Evolutionary conservation across 92 coral and sea anemone species (phyloP), one percentile per base, ranked within the genome.

Genomic region (Plumapathes pennacea): DNA sequence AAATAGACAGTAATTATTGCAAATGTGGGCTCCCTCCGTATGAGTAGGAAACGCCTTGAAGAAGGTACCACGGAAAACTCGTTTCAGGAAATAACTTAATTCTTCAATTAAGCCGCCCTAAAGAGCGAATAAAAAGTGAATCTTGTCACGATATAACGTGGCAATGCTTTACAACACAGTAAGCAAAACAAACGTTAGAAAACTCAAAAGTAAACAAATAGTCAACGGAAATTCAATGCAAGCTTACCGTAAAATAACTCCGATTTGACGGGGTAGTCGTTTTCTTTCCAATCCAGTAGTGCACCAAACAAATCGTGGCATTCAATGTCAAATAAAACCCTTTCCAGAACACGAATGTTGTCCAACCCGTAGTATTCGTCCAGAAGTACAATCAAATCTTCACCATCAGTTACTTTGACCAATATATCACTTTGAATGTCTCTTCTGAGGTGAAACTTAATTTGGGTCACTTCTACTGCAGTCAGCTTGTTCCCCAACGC

Each of bases 351-450:
- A 43, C 78, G 60, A 43, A 87, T 50, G 46, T 83, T 77, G 41
- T 82, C 96, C 25, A 41, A 46, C 0, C 96, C 96, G 57, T 87
- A 87, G n/a, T 57, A 82, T 11, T 61, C 43, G 50, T 87, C 69
- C 42, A 87, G 44, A 4, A 82, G 80, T 1, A 77, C 75, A 7
- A 87, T 70, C 20, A 87, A 58, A 0, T 62, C 72, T 18, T 82
- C 79, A 9, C 86, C 89, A 50, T 87, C 86, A 13, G 34, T 60
- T 28, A 83, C 73, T 30, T 76, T 81, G 21, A 21, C 58, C 32
- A 87, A 54, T 1, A 72, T 63, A 49, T 77, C 84, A 24, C 61
- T 71, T 13, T 73, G 72, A 43, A 87, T 62, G 22, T 74, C 96
- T 50, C 64, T 62, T 5, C 50, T 38, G 6, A 87, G 86, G 21